phyloP scores from a whole-genome alignment of 2,888 invertebrate species.

The Congeria kusceri region DNA sequence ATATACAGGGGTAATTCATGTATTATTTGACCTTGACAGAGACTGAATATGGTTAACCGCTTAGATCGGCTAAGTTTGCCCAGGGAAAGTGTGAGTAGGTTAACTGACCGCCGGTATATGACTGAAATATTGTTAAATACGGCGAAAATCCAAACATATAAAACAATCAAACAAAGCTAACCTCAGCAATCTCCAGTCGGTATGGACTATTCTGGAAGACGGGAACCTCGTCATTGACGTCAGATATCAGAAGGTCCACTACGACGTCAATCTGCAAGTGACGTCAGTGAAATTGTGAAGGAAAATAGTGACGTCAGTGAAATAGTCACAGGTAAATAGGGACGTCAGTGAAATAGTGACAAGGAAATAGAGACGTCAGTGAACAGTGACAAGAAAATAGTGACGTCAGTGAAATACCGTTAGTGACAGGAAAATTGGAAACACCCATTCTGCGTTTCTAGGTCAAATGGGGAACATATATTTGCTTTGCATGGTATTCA shows the following conservation, averaged over 20 bases:
- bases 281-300: too few species aligned
- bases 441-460: background rate
- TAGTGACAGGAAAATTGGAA: background rate
- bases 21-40: background rate
- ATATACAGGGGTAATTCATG: background rate
- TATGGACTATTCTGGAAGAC: constrained; percentile 59
- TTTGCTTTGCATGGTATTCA: too few species aligned
- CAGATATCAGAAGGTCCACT: constrained; percentile 54
- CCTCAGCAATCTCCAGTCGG: constrained; percentile 55
- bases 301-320: background rate
- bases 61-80: too few species aligned
- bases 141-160: too few species aligned
- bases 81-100: too few species aligned
- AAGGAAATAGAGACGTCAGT: background rate
- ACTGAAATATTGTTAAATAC: too few species aligned
- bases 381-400: background rate
- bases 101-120: too few species aligned
- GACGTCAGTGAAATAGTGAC: background rate
- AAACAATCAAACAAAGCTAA: too few species aligned
- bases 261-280: constrained; percentile 35
- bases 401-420: background rate
- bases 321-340: background rate
- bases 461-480: too few species aligned
- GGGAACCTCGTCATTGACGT: constrained; percentile 58
- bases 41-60: background rate